Evolutionary conservation across 37 sponge, comb jelly and placozoan genomes (phyloP).

Genomic region (Petrosia ficiformis): DNA sequence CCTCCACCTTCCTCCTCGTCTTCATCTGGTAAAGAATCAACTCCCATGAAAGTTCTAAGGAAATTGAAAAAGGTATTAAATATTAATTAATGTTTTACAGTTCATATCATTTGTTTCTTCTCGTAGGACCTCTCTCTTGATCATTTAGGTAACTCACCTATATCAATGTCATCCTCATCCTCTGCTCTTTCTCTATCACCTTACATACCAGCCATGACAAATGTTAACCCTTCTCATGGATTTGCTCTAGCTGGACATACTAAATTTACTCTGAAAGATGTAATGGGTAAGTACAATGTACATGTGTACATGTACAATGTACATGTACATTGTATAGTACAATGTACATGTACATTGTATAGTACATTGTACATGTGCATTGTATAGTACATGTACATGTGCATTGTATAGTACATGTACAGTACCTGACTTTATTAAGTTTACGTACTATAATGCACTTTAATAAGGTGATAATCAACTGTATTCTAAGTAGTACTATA

Average conservation of each 20-base stretch:
- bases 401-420: no score
- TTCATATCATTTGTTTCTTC: neutral
- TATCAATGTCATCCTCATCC: conserved; percentile 2
- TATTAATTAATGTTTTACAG: neutral
- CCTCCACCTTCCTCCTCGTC: neutral
- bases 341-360: neutral
- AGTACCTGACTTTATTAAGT: no score
- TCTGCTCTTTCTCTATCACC: conserved; percentile 17
- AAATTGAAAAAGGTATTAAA: conserved; percentile 60
- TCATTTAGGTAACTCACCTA: neutral
- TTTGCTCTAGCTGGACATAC: conserved; percentile 73
- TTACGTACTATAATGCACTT: no score
- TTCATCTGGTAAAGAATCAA: conserved; percentile 41
- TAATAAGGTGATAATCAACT: no score
- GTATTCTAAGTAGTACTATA: no score
- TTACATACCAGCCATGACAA: conserved; percentile 5
- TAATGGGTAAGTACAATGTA: conserved; percentile 6
- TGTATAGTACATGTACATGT: neutral
- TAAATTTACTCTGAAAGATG: conserved; percentile 56
- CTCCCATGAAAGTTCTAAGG: conserved; percentile 73
- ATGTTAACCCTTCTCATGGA: conserved; percentile 45
- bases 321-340: no score
- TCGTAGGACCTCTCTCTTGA: neutral
- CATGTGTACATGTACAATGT: neutral
- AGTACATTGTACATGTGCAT: neutral